Percentiles rank a stretch among this genome's conserved stretches.
Evolutionary conservation across 2,888 invertebrate species (phyloP).

Genomic region (Ophion costatus): DNA sequence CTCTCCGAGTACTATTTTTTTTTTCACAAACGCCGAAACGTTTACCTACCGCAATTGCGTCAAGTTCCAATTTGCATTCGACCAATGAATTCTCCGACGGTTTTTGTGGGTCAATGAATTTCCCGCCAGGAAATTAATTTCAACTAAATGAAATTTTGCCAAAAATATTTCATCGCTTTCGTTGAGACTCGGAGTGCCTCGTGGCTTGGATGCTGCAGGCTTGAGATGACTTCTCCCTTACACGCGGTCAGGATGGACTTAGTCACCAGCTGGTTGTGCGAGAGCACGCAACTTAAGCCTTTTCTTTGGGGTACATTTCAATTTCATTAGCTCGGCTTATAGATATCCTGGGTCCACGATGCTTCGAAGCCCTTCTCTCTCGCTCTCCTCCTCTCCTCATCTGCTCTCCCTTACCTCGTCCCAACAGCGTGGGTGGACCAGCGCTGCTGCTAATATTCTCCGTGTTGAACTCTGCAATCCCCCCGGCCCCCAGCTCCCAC

Average conservation of each 20-base stretch:
- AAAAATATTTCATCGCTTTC: neutral
- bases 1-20: too few species aligned
- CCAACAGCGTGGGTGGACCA: conserved; percentile 2
- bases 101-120: too few species aligned
- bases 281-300: conserved; percentile 74
- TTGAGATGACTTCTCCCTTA: neutral
- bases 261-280: neutral
- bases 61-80: too few species aligned
- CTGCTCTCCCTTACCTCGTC: conserved; percentile 28
- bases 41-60: too few species aligned
- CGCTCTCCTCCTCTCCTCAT: conserved; percentile 14
- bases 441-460: conserved; percentile 53
- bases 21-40: too few species aligned
- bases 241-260: neutral
- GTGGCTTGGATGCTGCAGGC: neutral
- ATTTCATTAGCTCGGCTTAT: conserved; percentile 80
- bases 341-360: conserved; percentile 42
- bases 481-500: neutral
- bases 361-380: conserved; percentile 1
- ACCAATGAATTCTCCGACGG: too few species aligned
- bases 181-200: neutral
- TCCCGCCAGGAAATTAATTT: neutral
- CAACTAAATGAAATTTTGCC: neutral
- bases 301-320: conserved; percentile 80
- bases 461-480: conserved; percentile 35